phyloP scores from a whole-genome alignment of 2,113 vertebrate species.

The Polyodon spathula region DNA sequence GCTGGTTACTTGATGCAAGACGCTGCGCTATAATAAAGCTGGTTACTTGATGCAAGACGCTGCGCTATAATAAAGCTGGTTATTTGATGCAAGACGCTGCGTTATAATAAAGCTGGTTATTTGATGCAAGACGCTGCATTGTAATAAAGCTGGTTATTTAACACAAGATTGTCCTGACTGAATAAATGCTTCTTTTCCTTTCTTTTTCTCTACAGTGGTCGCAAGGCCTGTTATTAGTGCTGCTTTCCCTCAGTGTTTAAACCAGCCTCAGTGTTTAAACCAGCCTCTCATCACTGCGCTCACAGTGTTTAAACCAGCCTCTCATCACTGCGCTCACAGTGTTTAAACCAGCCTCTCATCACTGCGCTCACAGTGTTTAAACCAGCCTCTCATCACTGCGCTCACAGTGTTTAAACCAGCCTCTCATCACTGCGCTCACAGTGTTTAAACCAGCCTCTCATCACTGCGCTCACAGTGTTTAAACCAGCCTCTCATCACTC shows the following conservation, averaged over 20 bases:
- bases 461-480: too few relatives aligned
- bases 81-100: too few relatives aligned
- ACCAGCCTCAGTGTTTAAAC: background rate
- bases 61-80: too few relatives aligned
- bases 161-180: too few relatives aligned
- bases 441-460: background rate
- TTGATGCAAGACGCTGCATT: too few relatives aligned
- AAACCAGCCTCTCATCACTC: background rate
- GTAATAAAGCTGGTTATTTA: too few relatives aligned
- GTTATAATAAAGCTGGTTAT: too few relatives aligned
- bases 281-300: background rate
- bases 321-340: too few relatives aligned
- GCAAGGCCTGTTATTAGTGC: slow-evolving; percentile 4
- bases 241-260: background rate
- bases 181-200: slow-evolving; percentile 14
- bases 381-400: too few relatives aligned
- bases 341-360: background rate
- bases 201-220: background rate
- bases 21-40: too few relatives aligned
- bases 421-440: background rate
- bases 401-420: background rate
- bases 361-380: background rate
- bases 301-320: background rate
- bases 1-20: too few relatives aligned
- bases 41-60: too few relatives aligned